A percentile compares a stretch with the other conserved stretches of the same genome.
Evolutionary conservation across 2,888 invertebrate species (phyloP).

Genomic region (Melipona bicolor): DNA sequence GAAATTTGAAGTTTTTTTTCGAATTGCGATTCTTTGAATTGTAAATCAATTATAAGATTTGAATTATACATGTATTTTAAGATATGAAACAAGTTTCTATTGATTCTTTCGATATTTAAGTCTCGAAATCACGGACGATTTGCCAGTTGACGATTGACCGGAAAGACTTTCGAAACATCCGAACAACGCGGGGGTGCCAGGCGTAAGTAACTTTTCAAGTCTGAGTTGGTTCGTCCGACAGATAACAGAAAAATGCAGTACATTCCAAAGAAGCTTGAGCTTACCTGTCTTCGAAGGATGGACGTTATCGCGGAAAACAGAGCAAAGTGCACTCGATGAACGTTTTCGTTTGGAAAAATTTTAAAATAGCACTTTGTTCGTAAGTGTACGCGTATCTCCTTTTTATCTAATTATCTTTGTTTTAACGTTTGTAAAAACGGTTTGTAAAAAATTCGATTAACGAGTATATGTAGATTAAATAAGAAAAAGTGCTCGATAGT

Average conservation of each 20-base stretch:
- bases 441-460: not conserved
- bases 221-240: slow-evolving; percentile 12
- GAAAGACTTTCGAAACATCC: slow-evolving; percentile 37
- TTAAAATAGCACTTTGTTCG: not conserved
- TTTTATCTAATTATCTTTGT: too few species aligned
- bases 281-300: slow-evolving; percentile 27
- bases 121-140: not conserved
- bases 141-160: slow-evolving; percentile 33
- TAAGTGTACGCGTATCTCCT: not conserved
- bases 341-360: not conserved
- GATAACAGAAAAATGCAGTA: slow-evolving; percentile 56
- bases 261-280: slow-evolving; percentile 33
- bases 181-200: slow-evolving; percentile 37
- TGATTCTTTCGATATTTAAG: too few species aligned
- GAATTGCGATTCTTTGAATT: not conserved
- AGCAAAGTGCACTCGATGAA: slow-evolving; percentile 36
- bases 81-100: not conserved
- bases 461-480: not conserved
- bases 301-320: slow-evolving; percentile 43
- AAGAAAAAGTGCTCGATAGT: not conserved
- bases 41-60: not conserved
- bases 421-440: too few species aligned
- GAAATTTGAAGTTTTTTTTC: not conserved
- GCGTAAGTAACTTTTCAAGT: slow-evolving; percentile 44
- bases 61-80: too few species aligned